Evolutionary conservation across 2,797 vertebrate species (phyloP).

Genomic region (Tiaroga cobitis): DNA sequence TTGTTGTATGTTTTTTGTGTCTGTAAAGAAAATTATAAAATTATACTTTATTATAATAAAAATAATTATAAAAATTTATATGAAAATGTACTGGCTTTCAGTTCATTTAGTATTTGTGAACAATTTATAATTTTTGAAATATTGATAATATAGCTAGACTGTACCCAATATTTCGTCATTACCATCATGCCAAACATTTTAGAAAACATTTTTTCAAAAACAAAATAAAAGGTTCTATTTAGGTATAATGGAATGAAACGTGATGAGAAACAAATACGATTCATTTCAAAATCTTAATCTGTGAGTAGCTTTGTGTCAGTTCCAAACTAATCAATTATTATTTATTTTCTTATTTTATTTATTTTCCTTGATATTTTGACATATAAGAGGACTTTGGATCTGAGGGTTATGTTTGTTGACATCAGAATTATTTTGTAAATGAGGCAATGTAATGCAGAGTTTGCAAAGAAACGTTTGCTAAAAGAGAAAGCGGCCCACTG

Average conservation of each 20-base stretch:
- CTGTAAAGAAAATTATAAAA: not conserved
- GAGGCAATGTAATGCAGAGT: not conserved
- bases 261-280: not conserved
- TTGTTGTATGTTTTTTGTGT: conserved; percentile 6
- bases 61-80: no score
- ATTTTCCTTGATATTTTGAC: no score
- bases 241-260: not conserved
- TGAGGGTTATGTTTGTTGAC: not conserved
- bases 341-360: not conserved
- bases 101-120: not conserved
- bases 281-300: not conserved
- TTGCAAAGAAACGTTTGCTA: not conserved
- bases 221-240: not conserved
- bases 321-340: not conserved
- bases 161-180: not conserved
- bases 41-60: no score
- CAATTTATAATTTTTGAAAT: no score
- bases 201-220: not conserved
- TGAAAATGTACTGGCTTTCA: not conserved
- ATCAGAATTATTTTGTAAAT: not conserved
- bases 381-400: no score
- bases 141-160: not conserved
- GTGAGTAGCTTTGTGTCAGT: not conserved
- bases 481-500: not conserved
- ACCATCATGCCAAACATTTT: not conserved